Evolutionary conservation across 2,888 invertebrate species (phyloP).

Genomic region (Pachliopta kotzebuea): DNA sequence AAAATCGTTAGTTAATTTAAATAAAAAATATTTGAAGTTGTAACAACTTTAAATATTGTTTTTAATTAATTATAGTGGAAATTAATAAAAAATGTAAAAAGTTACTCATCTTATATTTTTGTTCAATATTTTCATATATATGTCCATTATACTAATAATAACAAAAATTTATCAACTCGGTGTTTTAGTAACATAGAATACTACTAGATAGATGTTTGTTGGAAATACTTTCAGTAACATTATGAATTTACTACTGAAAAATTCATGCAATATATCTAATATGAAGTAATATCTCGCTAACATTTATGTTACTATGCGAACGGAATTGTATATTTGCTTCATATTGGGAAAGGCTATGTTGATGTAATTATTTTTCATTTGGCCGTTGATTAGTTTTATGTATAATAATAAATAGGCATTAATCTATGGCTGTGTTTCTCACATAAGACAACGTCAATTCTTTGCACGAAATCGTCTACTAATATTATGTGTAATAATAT

Average conservation of each 20-base stretch:
- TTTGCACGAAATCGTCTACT: conserved; percentile 75
- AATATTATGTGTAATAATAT: conserved; percentile 63
- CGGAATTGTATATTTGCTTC: background rate
- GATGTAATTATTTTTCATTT: background rate
- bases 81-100: no score
- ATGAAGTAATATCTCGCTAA: conserved; percentile 1
- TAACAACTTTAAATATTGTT: background rate
- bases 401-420: conserved; percentile 53
- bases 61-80: background rate
- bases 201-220: no score
- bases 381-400: conserved; percentile 50
- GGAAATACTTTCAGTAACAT: no score
- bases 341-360: background rate
- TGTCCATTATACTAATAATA: no score
- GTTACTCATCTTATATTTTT: no score
- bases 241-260: no score
- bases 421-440: conserved; percentile 78
- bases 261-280: background rate
- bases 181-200: no score
- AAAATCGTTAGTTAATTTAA: background rate
- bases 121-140: no score
- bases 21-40: background rate
- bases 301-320: background rate
- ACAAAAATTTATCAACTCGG: no score
- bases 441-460: conserved; percentile 78